phyloP scores from a whole-genome alignment of 1,140 invertebrate genomes.

The Leptinotarsa texana region DNA sequence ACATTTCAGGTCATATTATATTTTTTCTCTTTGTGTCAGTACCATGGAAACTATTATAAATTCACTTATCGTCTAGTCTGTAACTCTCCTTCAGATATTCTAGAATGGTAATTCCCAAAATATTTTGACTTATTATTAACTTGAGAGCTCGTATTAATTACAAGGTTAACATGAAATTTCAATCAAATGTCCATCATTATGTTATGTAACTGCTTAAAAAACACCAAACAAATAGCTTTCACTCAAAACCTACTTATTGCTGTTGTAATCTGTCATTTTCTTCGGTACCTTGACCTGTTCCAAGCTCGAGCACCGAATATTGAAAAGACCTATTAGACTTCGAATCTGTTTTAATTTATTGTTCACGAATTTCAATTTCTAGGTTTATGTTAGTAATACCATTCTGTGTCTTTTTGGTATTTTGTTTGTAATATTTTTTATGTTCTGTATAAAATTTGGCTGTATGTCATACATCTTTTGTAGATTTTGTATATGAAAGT shows the following conservation, averaged over 20 bases:
- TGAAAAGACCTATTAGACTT: background rate
- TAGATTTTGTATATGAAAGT: constrained; percentile 23
- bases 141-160: background rate
- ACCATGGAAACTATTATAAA: no score
- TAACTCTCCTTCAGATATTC: no score
- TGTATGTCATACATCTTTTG: constrained; percentile 12
- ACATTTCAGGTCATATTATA: no score
- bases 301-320: background rate
- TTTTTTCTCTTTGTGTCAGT: no score
- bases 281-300: background rate
- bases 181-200: background rate
- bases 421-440: constrained; percentile 18
- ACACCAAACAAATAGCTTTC: background rate
- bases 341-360: constrained; percentile 4
- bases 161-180: background rate
- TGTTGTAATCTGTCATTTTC: constrained; percentile 20
- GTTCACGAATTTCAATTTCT: background rate
- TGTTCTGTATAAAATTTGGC: constrained; percentile 21
- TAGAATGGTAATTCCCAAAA: no score
- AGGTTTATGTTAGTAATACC: background rate
- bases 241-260: background rate
- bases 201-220: background rate
- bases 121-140: no score
- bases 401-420: background rate
- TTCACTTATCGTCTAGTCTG: no score